Conservation (phyloP, 2,113 vertebrate species). For the Rhinopomastus cyanomelas region DNA sequence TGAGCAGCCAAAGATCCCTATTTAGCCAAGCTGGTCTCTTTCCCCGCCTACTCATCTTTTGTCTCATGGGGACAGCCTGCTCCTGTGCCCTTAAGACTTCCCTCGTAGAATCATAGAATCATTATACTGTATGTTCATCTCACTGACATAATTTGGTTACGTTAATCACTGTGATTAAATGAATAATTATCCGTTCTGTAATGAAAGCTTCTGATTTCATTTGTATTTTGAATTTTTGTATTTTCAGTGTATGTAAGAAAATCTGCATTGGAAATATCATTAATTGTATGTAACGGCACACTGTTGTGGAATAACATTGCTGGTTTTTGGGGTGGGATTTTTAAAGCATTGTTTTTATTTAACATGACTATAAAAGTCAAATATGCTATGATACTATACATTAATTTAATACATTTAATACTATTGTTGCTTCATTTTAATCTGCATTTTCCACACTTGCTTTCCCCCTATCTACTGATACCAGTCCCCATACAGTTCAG, state of each 20-base stretch:
- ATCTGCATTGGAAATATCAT: not conserved
- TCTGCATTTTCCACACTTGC: not conserved
- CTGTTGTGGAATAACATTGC: not conserved
- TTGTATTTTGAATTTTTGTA: too few species aligned
- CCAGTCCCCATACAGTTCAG: not conserved
- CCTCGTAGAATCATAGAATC: too few species aligned
- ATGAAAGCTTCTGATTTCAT: not conserved
- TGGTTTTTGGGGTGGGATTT: accelerated
- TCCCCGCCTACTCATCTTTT: too few species aligned
- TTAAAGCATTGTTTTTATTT: not conserved
- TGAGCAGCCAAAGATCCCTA: too few species aligned
- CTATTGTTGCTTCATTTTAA: not conserved
- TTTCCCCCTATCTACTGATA: not conserved
- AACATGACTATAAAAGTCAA: not conserved
- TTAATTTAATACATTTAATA: not conserved
- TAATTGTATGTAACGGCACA: not conserved
- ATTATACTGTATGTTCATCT: not conserved
- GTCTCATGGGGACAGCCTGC: too few species aligned
- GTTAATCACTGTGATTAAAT: not conserved
- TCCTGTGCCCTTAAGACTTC: too few species aligned
- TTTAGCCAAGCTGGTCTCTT: too few species aligned
- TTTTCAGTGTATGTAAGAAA: not conserved
- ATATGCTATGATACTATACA: not conserved
- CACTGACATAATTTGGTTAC: not conserved
- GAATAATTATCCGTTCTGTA: not conserved